Evolutionary conservation across 2,888 invertebrate genomes (phyloP).

Genomic region (Corbicula japonica): DNA sequence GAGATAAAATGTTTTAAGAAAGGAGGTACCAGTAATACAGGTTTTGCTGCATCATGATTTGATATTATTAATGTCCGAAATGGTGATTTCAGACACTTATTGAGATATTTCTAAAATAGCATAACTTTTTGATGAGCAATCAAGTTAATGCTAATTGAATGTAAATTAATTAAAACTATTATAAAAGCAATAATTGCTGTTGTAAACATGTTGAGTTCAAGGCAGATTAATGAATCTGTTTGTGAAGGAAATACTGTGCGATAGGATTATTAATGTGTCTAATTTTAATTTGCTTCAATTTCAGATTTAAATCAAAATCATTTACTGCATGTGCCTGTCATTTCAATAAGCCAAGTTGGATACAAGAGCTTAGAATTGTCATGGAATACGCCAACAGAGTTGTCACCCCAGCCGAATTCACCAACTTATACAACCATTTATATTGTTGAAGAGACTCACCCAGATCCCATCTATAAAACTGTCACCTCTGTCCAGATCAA

Average conservation of each 20-base stretch:
- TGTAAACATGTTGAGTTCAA: no score
- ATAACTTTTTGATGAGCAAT: no score
- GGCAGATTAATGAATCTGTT: no score
- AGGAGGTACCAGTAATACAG: no score
- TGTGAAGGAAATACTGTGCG: background rate
- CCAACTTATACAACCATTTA: conserved; percentile 47
- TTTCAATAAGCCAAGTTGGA: conserved; percentile 21
- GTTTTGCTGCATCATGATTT: no score
- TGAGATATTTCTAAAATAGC: no score
- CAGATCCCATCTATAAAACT: conserved; percentile 9
- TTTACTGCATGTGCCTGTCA: conserved; percentile 36
- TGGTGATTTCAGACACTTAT: no score
- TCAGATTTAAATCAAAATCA: conserved; percentile 21
- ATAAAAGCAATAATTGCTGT: no score
- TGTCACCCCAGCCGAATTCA: background rate
- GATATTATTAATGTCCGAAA: no score
- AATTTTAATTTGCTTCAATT: background rate
- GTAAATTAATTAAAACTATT: no score
- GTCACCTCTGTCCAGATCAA: conserved; percentile 32
- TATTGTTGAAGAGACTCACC: conserved; percentile 52
- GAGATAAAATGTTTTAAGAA: no score
- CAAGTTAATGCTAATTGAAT: no score
- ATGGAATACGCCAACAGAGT: conserved; percentile 38
- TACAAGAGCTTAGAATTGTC: conserved; percentile 36
- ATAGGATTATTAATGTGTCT: background rate